Base-by-base conservation (phyloP, 2,797 vertebrate species). In the Simalia tracyae region DNA sequence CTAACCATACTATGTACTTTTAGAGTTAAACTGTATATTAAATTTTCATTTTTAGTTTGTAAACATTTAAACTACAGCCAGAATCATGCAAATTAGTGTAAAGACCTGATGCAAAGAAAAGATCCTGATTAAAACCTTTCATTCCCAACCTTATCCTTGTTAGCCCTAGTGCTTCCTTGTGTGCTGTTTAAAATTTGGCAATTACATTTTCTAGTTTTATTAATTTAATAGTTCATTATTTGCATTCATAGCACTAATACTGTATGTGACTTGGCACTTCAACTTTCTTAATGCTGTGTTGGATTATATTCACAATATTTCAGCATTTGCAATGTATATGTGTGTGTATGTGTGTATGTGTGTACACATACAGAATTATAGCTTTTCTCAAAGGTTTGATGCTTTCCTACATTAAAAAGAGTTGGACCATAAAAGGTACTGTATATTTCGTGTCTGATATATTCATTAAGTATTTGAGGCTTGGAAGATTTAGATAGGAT, bases 381-480 rank as follows among this genome's bases (percentile, higher is more conserved):
- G 17, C 22, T 90, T 90, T 60, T 31, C 60, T 57, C 46, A 64
- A 84, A 90, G 11, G 60, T 84, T 90, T 64, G 10, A 57, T 4
- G 4, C 36, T 87, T 28, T 87, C n/a, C 14, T 72, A 11, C 8
- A 46, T 66, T 11, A 76, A 46, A 42, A 76, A 24, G 28, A 84
- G 26, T 56, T 63, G 22, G 6, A 54, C 46, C 68, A 84, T 17
- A 54, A 64, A 59, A 6, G 1, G 84, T 92, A 31, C 59, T 46
- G 56, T 42, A n/a, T 54, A 88, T 84, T 42, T 89, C 56, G 28
- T 84, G 24, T n/a, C 59, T 84, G 72, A 66, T 31, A 66, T 84
- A 86, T 92, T 92, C n/a, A 84, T 84, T 50, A 84, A 86, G 63
- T 56, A 26, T 61, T 68, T 61, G 26, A 90, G 64, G 22, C 90